A percentile compares a stretch with the other conserved stretches of the same genome.
phyloP scores from a whole-genome alignment of 1,140 invertebrate species.

The Drosophila ficusphila region DNA sequence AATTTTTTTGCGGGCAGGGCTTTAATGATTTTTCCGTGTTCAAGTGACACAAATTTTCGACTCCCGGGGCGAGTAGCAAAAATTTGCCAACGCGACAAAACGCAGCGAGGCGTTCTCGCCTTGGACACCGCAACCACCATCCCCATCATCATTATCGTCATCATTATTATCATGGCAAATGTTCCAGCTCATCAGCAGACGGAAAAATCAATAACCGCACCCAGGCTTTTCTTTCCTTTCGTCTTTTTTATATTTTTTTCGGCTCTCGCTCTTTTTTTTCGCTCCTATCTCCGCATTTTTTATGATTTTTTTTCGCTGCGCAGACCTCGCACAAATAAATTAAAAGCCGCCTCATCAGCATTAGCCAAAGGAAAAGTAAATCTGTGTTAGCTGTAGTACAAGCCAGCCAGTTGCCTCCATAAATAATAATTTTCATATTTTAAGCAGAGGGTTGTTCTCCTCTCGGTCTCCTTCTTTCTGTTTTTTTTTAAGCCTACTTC shows the following conservation, averaged over 20 bases:
- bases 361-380: constrained; percentile 44
- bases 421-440: constrained; percentile 58
- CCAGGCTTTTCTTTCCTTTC: constrained; percentile 48
- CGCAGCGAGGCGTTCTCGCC: constrained; percentile 43
- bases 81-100: constrained; percentile 69
- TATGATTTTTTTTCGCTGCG: constrained; percentile 32
- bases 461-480: background rate
- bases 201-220: constrained; percentile 78
- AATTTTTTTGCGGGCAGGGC: constrained; percentile 1
- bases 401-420: constrained; percentile 14
- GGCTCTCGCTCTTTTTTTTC: constrained; percentile 1
- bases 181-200: constrained; percentile 62
- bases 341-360: constrained; percentile 52
- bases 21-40: constrained; percentile 48
- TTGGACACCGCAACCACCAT: constrained; percentile 31
- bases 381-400: constrained; percentile 31
- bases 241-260: background rate
- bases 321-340: constrained; percentile 45
- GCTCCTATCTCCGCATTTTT: constrained; percentile 23
- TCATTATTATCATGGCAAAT: constrained; percentile 24
- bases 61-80: background rate
- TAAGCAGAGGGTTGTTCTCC: constrained; percentile 10
- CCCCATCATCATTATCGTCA: constrained; percentile 37
- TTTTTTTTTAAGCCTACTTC: constrained; percentile 25
- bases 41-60: constrained; percentile 32